These are phyloP conservation scores for Teleopsis dalmanni DNA, from an alignment of 1,140 invertebrate species.

Conservation along the genomic window DNA sequence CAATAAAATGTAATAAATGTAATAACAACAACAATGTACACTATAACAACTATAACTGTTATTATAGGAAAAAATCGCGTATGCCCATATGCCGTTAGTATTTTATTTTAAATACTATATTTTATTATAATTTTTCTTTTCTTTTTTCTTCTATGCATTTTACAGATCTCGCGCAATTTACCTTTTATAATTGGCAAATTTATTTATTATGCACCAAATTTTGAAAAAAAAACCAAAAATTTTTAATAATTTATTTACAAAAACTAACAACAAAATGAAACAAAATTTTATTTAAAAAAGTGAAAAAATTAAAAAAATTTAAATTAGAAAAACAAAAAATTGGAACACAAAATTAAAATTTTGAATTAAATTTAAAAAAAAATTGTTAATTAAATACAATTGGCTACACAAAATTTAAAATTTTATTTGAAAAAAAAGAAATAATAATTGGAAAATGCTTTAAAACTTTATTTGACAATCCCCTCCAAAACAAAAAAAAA, in stretches of 20 bases:
- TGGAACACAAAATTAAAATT: neutral
- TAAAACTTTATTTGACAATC: too few relatives aligned
- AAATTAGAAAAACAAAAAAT: neutral
- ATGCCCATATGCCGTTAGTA: conserved; percentile 45
- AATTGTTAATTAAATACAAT: neutral
- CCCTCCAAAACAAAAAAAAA: too few relatives aligned
- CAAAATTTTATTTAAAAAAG: conserved; percentile 4
- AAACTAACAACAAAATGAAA: neutral
- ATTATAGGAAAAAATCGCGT: conserved; percentile 43
- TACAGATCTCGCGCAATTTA: conserved; percentile 14
- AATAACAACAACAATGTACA: conserved; percentile 39
- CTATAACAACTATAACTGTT: conserved; percentile 43
- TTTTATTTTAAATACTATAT: conserved; percentile 7
- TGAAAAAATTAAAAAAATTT: neutral
- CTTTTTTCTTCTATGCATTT: too few relatives aligned
- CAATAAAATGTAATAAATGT: conserved; percentile 37
- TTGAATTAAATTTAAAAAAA: neutral
- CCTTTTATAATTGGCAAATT: neutral
- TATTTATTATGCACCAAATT: conserved; percentile 2
- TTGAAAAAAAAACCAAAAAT: neutral
- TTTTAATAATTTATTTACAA: neutral
- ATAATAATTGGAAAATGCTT: too few relatives aligned
- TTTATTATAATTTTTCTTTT: conserved; percentile 1
- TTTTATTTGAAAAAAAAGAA: conserved; percentile 1
- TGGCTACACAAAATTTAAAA: neutral